These are phyloP conservation scores for Bos indicus DNA, from an alignment of 2,113 vertebrate species.

Conservation along the genomic window DNA sequence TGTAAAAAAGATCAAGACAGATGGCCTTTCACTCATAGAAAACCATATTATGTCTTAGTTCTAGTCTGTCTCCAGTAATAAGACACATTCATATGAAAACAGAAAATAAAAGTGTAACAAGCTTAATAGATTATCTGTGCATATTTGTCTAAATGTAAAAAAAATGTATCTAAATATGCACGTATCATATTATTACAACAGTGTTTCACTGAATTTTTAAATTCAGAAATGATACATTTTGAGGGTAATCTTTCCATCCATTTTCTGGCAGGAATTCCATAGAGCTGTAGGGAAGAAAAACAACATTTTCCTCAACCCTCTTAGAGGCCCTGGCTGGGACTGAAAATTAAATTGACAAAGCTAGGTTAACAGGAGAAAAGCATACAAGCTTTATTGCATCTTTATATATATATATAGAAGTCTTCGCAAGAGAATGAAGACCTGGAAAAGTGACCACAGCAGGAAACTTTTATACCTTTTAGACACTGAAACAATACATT, in stretches of 20 bases:
- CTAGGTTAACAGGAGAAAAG: not conserved
- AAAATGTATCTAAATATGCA: constrained; percentile 1
- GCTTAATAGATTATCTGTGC: not conserved
- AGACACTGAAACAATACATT: not conserved
- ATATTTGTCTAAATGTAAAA: not conserved
- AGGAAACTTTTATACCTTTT: not conserved
- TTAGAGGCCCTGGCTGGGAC: not conserved
- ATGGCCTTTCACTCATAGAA: not conserved
- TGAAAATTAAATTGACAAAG: not conserved
- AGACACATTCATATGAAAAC: not conserved
- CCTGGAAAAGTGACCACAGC: not conserved
- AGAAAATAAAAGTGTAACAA: not conserved
- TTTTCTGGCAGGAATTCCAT: not conserved
- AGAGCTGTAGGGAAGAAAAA: not conserved
- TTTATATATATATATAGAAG: not conserved
- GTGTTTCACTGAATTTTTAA: not conserved
- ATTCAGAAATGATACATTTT: not conserved
- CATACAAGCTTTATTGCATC: not conserved
- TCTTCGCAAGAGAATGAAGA: not conserved
- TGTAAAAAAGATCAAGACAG: not conserved
- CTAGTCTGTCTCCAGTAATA: not conserved
- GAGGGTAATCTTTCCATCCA: not conserved
- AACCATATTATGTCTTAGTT: not conserved
- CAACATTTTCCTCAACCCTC: not conserved
- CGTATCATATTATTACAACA: not conserved